Percentiles rank a stretch among this genome's conserved stretches.
Evolutionary conservation across 2,888 invertebrate species (phyloP).

Genomic region (Lagria hirta): DNA sequence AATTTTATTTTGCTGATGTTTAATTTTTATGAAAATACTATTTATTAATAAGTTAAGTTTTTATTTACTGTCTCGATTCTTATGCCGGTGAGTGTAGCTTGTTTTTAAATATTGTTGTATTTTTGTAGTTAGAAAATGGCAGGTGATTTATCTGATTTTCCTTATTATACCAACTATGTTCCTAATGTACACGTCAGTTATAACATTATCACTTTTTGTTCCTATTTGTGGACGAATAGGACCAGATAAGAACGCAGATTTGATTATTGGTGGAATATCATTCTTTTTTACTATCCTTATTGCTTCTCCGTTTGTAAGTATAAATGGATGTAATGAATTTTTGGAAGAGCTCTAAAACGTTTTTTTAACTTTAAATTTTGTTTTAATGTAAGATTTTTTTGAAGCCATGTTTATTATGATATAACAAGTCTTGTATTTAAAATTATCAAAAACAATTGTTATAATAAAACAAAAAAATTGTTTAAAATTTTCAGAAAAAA

Average conservation of each 20-base stretch:
- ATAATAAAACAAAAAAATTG: background rate
- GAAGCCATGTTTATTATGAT: too few relatives aligned
- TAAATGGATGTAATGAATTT: too few relatives aligned
- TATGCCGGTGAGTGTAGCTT: background rate
- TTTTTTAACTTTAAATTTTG: too few relatives aligned
- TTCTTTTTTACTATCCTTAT: conserved; percentile 50
- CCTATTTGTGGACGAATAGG: conserved; percentile 56
- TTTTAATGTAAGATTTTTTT: too few relatives aligned
- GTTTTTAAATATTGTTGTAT: conserved; percentile 5
- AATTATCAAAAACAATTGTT: too few relatives aligned
- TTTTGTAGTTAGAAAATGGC: conserved; percentile 43
- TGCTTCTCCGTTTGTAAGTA: conserved; percentile 51
- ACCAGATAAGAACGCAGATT: conserved; percentile 54
- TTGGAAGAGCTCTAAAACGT: too few relatives aligned
- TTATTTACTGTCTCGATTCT: background rate
- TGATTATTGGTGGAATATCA: conserved; percentile 52
- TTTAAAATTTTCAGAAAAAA: too few relatives aligned
- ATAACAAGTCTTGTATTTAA: too few relatives aligned
- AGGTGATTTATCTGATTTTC: conserved; percentile 41
- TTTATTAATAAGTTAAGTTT: too few relatives aligned
- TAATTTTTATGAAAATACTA: too few relatives aligned
- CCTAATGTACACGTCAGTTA: conserved; percentile 40
- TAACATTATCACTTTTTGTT: conserved; percentile 43
- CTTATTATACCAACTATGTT: conserved; percentile 42
- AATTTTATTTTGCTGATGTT: too few relatives aligned